Percentiles rank a stretch among this genome's conserved stretches.
Conservation (phyloP, 2,888 invertebrate species). For the Julus scanicus region DNA sequence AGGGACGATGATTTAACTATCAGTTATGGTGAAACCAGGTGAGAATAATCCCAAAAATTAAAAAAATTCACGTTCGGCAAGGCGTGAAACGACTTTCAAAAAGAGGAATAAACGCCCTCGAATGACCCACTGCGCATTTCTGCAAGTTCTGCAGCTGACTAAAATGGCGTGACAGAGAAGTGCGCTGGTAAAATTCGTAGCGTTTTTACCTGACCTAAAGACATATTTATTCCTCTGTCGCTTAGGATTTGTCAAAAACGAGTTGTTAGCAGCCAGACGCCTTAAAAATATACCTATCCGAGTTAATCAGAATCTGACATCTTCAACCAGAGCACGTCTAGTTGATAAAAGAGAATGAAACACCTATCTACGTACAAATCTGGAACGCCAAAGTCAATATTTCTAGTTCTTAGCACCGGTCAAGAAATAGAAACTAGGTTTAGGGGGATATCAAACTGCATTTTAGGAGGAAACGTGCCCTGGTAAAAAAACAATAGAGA, state of each 20-base stretch:
- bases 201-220: conserved; percentile 5
- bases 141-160: neutral
- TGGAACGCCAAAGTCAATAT: neutral
- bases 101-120: neutral
- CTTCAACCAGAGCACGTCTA: neutral
- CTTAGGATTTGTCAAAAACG: neutral
- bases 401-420: neutral
- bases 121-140: conserved; percentile 11
- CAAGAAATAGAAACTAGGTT: neutral
- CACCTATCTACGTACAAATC: too few species aligned
- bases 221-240: neutral
- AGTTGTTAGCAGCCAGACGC: neutral
- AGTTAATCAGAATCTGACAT: neutral
- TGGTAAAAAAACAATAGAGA: too few species aligned
- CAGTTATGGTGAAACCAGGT: conserved; percentile 17
- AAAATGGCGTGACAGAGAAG: neutral
- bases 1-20: neutral
- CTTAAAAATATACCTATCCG: neutral
- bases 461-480: neutral
- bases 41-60: neutral
- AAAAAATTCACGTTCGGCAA: neutral
- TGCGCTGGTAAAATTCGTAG: neutral
- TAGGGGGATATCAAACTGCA: neutral
- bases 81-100: conserved; percentile 4
- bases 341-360: neutral